Evolutionary conservation across 1,140 invertebrate genomes (phyloP), one percentile per base, ranked within the genome.

Genomic region (Trachelipus rathkii): DNA sequence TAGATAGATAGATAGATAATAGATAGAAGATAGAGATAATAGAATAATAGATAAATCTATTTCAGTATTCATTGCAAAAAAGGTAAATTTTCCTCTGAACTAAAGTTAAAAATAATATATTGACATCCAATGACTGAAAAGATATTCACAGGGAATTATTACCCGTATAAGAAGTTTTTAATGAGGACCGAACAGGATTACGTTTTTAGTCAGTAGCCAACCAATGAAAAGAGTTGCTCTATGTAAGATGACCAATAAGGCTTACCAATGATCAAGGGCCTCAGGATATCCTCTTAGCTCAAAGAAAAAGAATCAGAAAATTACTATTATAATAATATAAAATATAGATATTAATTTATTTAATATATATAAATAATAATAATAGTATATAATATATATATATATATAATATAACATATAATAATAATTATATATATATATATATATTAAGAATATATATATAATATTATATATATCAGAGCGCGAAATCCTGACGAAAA

Each of bases 91-190:
- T 50, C 46, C 9, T 50, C 15, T 50, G 9, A 50, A 15, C 46
- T 50, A 15, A 19, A 60, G 50, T 13, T 3, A 19, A 19, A 19
- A 19, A 19, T 3, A 13, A 60, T n/a, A n/a, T n/a, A 60, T 60
- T 60, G 50, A 60, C 50, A 60, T n/a, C n/a, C 50, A 60, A 60
- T 60, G 50, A 15, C 50, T 60, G 11, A 60, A 60, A 60, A 60
- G 50, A 60, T 60, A 60, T 60, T 60, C 50, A 60, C 19, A 15
- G 50, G 19, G 50, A 60, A 60, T 60, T 60, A 60, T 60, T 13
- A 60, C 50, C 50, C 19, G 2, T 60, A n/a, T n/a, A 60, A 60
- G 50, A 60, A 60, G 50, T 60, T 60, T 60, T 60, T 60, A 60
- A 60, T 60, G 50, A 60, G 11, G 50, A 19, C 19, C 50, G 50